These are phyloP conservation scores for Parascotia fuliginaria DNA, from an alignment of 2,888 invertebrate genomes.

Conservation along the genomic window DNA sequence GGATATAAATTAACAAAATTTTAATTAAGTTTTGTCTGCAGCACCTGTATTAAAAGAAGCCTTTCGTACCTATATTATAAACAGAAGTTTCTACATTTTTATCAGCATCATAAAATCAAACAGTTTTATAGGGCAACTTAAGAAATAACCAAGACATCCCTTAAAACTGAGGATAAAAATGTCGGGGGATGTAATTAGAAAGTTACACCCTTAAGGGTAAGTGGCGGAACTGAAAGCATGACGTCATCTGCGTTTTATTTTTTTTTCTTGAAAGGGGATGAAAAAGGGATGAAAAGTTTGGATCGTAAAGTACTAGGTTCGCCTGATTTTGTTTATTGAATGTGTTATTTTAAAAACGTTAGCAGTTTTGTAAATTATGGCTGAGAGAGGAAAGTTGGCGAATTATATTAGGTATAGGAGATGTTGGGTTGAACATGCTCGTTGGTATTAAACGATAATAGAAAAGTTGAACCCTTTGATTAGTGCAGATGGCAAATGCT, in stretches of 20 bases:
- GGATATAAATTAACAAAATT: too few relatives aligned
- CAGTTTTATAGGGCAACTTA: slow-evolving; percentile 33
- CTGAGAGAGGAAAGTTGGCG: not conserved
- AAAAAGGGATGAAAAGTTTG: slow-evolving; percentile 38
- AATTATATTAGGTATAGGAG: too few relatives aligned
- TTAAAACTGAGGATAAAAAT: slow-evolving; percentile 27
- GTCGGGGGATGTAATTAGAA: slow-evolving; percentile 41
- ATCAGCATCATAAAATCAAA: slow-evolving; percentile 32
- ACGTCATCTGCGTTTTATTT: slow-evolving; percentile 48
- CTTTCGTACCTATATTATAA: not conserved
- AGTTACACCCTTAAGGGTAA: slow-evolving; percentile 44
- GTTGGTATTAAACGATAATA: too few relatives aligned
- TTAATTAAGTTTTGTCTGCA: too few relatives aligned
- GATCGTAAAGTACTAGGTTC: slow-evolving; percentile 33
- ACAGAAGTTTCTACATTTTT: slow-evolving; percentile 10
- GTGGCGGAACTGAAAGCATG: slow-evolving; percentile 29
- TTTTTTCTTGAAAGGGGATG: slow-evolving; percentile 31
- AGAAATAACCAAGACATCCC: slow-evolving; percentile 37
- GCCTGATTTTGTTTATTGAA: slow-evolving; percentile 31
- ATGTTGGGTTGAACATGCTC: too few relatives aligned
- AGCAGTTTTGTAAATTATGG: not conserved
- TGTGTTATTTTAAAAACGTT: not conserved
- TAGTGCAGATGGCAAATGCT: too few relatives aligned
- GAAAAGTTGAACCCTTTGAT: too few relatives aligned
- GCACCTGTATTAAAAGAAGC: too few relatives aligned